phyloP scores from a whole-genome alignment of 2,797 vertebrate genomes.

The Antennarius maculatus region DNA sequence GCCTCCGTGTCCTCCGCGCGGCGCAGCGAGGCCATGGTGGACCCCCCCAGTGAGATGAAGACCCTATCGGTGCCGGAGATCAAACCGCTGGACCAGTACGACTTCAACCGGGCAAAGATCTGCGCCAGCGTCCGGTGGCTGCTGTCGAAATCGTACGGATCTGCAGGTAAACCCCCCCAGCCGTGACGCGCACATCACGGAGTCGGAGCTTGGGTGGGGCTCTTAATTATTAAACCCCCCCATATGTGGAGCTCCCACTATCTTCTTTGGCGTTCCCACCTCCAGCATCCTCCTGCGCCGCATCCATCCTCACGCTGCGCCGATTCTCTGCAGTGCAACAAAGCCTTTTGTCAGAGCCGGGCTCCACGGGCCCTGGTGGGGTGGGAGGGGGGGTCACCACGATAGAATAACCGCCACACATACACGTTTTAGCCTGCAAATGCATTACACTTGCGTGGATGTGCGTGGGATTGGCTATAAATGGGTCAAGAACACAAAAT shows the following conservation, averaged over 20 bases:
- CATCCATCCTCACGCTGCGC: constrained; percentile 7
- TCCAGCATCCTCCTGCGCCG: constrained; percentile 17
- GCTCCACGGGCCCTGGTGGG: constrained; percentile 13
- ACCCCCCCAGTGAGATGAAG: constrained; percentile 76
- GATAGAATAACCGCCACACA: no score
- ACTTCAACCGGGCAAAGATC: constrained; percentile 85
- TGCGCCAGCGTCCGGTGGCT: constrained; percentile 90
- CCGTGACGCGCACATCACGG: neutral
- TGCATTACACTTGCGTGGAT: no score
- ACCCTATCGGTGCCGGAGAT: constrained; percentile 88
- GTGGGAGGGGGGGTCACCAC: neutral
- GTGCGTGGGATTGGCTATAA: constrained; percentile 14
- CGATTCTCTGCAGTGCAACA: constrained; percentile 48
- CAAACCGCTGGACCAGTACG: constrained; percentile 89
- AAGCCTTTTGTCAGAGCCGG: constrained; percentile 58
- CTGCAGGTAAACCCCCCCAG: constrained; percentile 79
- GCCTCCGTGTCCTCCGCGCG: constrained; percentile 39
- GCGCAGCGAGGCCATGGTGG: constrained; percentile 81
- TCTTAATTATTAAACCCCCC: constrained; percentile 27
- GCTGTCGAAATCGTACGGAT: constrained; percentile 83
- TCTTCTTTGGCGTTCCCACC: neutral
- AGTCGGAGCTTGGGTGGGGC: constrained; percentile 67
- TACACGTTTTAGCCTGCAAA: no score
- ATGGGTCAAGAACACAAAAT: constrained; percentile 56
- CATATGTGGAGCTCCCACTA: constrained; percentile 20